These are phyloP conservation scores for Andrena flavipes DNA, from an alignment of 2,888 invertebrate species.

Conservation along the genomic window DNA sequence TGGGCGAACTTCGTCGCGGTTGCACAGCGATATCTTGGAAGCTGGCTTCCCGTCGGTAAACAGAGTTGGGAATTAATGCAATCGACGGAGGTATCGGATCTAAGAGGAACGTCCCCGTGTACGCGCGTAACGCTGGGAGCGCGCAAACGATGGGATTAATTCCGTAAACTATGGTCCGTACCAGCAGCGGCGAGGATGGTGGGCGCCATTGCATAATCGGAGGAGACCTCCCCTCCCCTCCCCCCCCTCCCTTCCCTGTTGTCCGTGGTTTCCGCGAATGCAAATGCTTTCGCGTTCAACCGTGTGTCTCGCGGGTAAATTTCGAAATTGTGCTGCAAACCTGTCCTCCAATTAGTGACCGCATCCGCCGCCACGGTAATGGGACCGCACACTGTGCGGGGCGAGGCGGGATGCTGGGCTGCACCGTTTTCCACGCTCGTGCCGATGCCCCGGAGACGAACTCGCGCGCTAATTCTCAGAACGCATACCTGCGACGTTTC, in stretches of 20 bases:
- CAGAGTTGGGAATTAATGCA: no score
- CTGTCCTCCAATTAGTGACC: conserved; percentile 63
- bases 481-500: no score
- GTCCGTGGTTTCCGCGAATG: conserved; percentile 54
- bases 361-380: conserved; percentile 45
- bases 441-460: not conserved
- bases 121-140: not conserved
- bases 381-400: not conserved
- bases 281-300: conserved; percentile 45
- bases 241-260: no score
- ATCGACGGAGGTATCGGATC: no score
- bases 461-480: not conserved
- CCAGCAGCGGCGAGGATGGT: not conserved
- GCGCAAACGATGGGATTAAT: conserved; percentile 26
- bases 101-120: no score
- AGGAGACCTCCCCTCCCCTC: not conserved
- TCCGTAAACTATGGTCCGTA: conserved; percentile 13
- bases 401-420: not conserved
- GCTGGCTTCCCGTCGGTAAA: no score
- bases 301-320: conserved; percentile 54
- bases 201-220: conserved; percentile 27
- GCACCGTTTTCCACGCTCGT: not conserved
- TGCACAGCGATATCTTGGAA: no score
- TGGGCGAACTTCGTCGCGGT: no score
- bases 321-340: conserved; percentile 61